Percentiles rank a stretch among this genome's conserved stretches.
Evolutionary conservation across 2,888 invertebrate species (phyloP).

Genomic region (Hipparchia semele): DNA sequence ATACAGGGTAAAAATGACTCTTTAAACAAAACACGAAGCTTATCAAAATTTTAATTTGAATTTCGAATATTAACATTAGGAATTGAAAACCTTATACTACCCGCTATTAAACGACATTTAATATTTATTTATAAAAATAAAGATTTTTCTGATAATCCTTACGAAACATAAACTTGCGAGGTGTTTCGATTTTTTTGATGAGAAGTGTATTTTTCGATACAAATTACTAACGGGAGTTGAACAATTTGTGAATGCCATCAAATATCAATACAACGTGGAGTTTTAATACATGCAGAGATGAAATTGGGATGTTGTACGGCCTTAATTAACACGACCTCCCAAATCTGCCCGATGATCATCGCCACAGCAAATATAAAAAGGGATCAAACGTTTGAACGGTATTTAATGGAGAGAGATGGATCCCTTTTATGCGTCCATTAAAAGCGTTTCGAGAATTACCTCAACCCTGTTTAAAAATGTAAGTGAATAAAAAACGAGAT

Average conservation of each 20-base stretch:
- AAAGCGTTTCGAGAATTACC: constrained; percentile 78
- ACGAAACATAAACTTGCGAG: too few species aligned
- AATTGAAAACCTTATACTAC: too few species aligned
- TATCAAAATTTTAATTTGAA: too few species aligned
- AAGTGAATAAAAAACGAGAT: constrained; percentile 63
- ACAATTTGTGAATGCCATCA: background rate
- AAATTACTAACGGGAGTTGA: too few species aligned
- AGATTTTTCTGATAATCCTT: too few species aligned
- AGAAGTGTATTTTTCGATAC: too few species aligned
- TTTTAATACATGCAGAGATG: constrained; percentile 18
- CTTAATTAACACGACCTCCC: constrained; percentile 70
- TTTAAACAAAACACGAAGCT: too few species aligned
- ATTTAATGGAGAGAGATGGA: constrained; percentile 80
- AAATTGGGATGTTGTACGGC: constrained; percentile 38
- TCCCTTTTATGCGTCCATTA: constrained; percentile 80
- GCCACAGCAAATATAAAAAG: constrained; percentile 77
- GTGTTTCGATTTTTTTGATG: too few species aligned
- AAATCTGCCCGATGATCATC: constrained; percentile 74
- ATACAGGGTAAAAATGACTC: too few species aligned
- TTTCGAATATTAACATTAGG: too few species aligned
- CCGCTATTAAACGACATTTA: too few species aligned
- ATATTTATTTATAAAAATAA: too few species aligned
- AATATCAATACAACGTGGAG: background rate
- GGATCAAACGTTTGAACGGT: constrained; percentile 82
- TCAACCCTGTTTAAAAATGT: constrained; percentile 60